Evolutionary conservation across 2,797 vertebrate genomes (phyloP).

Genomic region (Leucoraja ocellata): DNA sequence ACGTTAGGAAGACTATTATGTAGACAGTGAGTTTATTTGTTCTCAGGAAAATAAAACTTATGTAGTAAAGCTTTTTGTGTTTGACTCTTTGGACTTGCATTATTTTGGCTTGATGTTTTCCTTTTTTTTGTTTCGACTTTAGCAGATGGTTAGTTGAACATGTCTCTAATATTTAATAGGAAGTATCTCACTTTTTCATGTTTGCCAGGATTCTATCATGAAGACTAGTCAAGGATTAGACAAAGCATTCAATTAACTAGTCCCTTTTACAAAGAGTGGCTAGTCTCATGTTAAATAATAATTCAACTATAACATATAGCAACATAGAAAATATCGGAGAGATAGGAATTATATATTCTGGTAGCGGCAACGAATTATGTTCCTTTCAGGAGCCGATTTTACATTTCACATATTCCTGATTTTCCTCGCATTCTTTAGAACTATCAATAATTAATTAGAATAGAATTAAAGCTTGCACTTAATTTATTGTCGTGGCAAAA

Average conservation of each 20-base stretch:
- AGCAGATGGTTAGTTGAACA: neutral
- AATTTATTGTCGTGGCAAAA: neutral
- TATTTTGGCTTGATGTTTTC: neutral
- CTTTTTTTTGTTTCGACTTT: neutral
- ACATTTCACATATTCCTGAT: neutral
- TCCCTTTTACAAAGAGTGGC: neutral
- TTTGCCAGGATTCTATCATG: neutral
- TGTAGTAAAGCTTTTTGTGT: neutral
- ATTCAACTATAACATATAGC: neutral
- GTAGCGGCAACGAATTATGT: neutral
- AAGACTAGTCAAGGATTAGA: neutral
- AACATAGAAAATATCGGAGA: neutral
- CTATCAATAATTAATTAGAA: neutral
- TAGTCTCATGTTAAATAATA: neutral
- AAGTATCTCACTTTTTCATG: neutral
- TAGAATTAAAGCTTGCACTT: neutral
- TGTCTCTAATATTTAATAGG: neutral
- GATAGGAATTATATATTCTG: neutral
- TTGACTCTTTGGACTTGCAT: neutral
- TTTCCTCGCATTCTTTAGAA: neutral
- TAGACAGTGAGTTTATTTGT: constrained; percentile 77
- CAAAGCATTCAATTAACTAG: neutral
- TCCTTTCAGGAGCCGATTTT: neutral
- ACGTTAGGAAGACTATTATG: constrained; percentile 80
- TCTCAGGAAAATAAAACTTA: constrained; percentile 41